phyloP scores from a whole-genome alignment of 2,113 vertebrate species.

The Lepisosteus oculatus region DNA sequence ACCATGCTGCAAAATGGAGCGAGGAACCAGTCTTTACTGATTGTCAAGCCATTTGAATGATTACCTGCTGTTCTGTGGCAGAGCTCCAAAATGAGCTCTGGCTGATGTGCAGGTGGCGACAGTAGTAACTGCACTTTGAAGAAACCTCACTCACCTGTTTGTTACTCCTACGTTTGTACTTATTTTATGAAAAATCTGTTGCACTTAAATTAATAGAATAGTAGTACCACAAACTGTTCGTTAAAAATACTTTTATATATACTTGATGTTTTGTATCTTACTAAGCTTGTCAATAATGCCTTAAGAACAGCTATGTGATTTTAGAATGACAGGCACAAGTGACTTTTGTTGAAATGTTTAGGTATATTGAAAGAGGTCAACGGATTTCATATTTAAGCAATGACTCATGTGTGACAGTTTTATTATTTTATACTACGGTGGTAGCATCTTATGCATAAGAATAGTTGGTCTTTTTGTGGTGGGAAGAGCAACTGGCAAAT shows the following conservation, averaged over 20 bases:
- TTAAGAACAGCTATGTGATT: constrained; percentile 63
- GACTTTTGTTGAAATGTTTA: constrained; percentile 13
- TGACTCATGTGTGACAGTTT: constrained; percentile 4
- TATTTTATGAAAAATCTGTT: constrained; percentile 35
- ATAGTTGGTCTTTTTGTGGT: background rate
- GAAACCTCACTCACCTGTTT: constrained; percentile 21
- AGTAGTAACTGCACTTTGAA: constrained; percentile 22
- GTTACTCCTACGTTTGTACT: constrained; percentile 9
- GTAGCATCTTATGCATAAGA: background rate
- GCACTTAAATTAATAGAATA: constrained; percentile 64
- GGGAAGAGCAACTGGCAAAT: background rate
- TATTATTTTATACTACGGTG: constrained; percentile 3
- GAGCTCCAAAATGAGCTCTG: background rate
- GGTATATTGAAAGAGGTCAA: constrained; percentile 28
- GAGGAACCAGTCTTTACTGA: background rate
- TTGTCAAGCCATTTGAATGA: background rate
- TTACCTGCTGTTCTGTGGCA: background rate
- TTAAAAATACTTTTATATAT: constrained; percentile 40
- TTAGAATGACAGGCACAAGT: constrained; percentile 34
- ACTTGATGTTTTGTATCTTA: constrained; percentile 47
- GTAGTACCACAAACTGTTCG: constrained; percentile 56
- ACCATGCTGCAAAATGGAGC: background rate
- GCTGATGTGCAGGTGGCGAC: background rate
- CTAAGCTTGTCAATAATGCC: constrained; percentile 67
- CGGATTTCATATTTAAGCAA: constrained; percentile 20